phyloP scores from a whole-genome alignment of 23 tunicate genomes.

The Halocynthia roretzi region DNA sequence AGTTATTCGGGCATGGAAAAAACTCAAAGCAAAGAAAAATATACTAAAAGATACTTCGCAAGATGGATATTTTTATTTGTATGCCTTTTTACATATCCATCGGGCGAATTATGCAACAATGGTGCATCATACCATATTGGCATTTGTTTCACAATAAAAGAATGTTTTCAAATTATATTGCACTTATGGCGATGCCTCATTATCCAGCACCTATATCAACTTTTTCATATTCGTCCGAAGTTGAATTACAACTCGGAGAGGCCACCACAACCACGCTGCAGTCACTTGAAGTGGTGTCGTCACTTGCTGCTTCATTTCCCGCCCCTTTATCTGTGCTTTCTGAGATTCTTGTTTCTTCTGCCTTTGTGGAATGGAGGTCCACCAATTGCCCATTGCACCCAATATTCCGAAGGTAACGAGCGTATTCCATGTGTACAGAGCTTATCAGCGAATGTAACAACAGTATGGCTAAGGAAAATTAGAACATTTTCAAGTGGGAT shows the following conservation, averaged over 20 bases:
- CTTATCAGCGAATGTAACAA: neutral
- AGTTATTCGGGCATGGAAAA: too few relatives aligned
- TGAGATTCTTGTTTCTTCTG: neutral
- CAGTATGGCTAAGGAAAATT: too few relatives aligned
- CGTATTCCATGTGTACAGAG: slow-evolving; percentile 13
- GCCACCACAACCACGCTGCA: slow-evolving; percentile 1
- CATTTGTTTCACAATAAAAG: too few relatives aligned
- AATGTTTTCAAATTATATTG: too few relatives aligned
- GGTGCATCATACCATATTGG: too few relatives aligned
- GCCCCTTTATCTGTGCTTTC: slow-evolving; percentile 4
- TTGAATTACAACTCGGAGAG: neutral
- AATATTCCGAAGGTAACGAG: slow-evolving; percentile 13
- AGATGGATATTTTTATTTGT: too few relatives aligned
- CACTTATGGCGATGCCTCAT: too few relatives aligned
- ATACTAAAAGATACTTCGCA: too few relatives aligned
- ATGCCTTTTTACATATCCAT: too few relatives aligned
- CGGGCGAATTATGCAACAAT: too few relatives aligned
- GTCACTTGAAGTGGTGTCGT: slow-evolving; percentile 18
- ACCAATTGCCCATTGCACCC: slow-evolving; percentile 23
- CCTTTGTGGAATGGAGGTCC: neutral
- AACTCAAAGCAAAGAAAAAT: too few relatives aligned
- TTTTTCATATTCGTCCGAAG: slow-evolving; percentile 17
- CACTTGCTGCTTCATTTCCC: slow-evolving; percentile 14
- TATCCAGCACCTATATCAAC: neutral
- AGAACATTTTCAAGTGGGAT: too few relatives aligned